These are phyloP conservation scores for Eremophila alpestris DNA, from an alignment of 2,797 vertebrate species.

Conservation along the genomic window DNA sequence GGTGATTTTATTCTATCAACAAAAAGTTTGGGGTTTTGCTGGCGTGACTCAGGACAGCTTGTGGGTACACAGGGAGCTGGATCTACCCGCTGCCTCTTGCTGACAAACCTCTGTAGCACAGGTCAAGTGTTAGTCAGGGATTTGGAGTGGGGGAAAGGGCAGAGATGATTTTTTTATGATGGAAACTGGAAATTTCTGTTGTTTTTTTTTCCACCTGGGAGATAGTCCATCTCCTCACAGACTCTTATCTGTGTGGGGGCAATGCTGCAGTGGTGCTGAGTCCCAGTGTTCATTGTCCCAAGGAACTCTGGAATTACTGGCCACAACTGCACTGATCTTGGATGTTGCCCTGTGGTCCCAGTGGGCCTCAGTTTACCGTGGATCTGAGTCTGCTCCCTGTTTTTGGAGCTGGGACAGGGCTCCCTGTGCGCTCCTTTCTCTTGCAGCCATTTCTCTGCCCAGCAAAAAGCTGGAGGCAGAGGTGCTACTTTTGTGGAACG, in stretches of 20 bases:
- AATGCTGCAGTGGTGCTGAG: not conserved
- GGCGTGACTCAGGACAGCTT: not conserved
- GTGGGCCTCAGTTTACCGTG: not conserved
- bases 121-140: not conserved
- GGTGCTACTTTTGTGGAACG: not conserved
- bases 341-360: not conserved
- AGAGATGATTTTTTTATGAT: not conserved
- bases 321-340: not conserved
- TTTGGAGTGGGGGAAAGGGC: not conserved
- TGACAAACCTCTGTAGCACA: not conserved
- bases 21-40: conserved; percentile 47
- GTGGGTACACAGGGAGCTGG: not conserved
- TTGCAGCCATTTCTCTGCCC: not conserved
- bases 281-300: not conserved
- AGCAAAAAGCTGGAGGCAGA: not conserved
- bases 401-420: not conserved
- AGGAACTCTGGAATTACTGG: not conserved
- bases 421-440: not conserved
- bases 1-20: not conserved
- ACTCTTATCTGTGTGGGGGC: not conserved
- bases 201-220: not conserved
- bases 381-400: not conserved
- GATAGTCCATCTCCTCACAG: not conserved
- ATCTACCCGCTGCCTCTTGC: not conserved
- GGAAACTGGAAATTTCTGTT: not conserved